These are phyloP conservation scores for Mormyrus proboscirostris DNA, from an alignment of 2,797 vertebrate species.

Conservation along the genomic window DNA sequence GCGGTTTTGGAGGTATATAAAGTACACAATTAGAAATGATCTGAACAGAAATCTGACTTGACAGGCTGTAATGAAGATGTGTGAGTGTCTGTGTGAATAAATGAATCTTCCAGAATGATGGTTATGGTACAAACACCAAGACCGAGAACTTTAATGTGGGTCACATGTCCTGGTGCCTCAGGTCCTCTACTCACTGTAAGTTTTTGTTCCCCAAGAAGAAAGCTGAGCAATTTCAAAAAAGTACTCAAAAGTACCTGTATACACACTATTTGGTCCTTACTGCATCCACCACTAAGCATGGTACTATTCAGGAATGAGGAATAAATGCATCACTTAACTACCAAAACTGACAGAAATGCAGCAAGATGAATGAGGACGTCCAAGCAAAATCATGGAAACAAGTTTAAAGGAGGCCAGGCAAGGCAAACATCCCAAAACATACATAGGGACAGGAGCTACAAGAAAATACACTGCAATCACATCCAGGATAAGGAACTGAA, in stretches of 20 bases:
- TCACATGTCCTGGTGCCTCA: not conserved
- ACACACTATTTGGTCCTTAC: not conserved
- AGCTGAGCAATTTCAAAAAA: not conserved
- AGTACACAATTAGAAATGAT: not conserved
- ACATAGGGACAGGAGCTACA: not conserved
- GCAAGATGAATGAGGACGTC: not conserved
- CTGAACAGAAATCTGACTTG: not conserved
- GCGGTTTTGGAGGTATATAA: not conserved
- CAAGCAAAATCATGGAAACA: not conserved
- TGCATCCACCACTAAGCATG: not conserved
- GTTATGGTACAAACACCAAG: not conserved
- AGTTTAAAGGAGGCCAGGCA: not conserved
- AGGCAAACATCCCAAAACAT: not conserved
- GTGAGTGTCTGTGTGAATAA: not conserved
- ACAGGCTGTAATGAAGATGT: not conserved
- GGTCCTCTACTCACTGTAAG: not conserved
- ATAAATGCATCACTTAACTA: not conserved
- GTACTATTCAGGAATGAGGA: not conserved
- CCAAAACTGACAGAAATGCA: not conserved
- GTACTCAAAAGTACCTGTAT: not conserved
- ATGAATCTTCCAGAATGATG: not conserved
- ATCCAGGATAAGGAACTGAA: not conserved
- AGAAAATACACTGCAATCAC: not conserved
- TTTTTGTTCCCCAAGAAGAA: not conserved
- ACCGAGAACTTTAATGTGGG: not conserved